Evolutionary conservation across 2,797 vertebrate genomes (phyloP).

Genomic region (Pelochelys cantorii): DNA sequence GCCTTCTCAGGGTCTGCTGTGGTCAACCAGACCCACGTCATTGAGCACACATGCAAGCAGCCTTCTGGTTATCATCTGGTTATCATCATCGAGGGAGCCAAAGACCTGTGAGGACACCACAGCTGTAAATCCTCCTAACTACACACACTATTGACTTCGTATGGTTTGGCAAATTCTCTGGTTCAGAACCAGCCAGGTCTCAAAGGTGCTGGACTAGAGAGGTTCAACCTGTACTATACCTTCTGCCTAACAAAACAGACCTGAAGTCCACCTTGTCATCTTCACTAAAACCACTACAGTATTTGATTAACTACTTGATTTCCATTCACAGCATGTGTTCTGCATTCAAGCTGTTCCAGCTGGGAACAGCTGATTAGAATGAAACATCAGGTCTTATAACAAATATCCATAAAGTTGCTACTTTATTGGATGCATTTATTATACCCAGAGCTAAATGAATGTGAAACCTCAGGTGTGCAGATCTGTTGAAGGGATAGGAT

Average conservation of each 20-base stretch:
- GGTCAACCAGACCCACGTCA: no score
- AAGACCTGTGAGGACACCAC: no score
- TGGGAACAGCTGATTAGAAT: background rate
- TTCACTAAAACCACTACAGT: background rate
- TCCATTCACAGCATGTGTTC: background rate
- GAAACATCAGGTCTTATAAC: background rate
- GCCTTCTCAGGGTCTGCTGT: no score
- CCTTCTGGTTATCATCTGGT: no score
- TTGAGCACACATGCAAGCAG: no score
- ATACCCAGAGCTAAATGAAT: background rate
- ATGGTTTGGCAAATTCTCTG: no score
- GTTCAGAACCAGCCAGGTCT: no score
- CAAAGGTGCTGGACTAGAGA: no score
- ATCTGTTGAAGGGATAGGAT: background rate
- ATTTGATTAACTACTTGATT: accelerated
- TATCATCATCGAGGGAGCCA: no score
- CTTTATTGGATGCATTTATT: background rate
- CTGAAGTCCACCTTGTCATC: background rate
- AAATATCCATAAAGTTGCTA: background rate
- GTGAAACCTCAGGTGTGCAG: background rate
- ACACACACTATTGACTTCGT: no score
- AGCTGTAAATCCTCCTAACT: no score
- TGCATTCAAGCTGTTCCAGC: background rate
- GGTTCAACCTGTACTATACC: accelerated
- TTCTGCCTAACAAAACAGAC: accelerated